Evolutionary conservation across 92 coral and sea anemone species (phyloP).

Genomic region (Bergia puertoricense): DNA sequence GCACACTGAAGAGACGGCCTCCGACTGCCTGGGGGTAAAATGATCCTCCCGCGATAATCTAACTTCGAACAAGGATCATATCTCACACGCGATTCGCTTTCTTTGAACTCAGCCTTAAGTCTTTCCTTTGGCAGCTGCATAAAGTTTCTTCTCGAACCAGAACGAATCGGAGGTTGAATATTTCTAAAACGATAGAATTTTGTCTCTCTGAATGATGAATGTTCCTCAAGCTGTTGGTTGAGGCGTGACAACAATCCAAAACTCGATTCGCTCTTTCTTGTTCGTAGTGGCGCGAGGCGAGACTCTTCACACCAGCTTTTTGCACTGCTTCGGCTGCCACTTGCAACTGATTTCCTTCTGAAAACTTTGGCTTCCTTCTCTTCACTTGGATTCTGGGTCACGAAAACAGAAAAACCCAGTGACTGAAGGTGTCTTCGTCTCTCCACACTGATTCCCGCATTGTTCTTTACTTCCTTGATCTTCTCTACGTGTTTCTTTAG

Average conservation of each 20-base stretch:
- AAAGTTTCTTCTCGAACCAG: constrained; percentile 68
- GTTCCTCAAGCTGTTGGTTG: background rate
- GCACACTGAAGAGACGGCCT: background rate
- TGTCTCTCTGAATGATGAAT: background rate
- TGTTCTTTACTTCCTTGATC: constrained; percentile 50
- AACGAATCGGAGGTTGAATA: constrained; percentile 66
- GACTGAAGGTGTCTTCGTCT: constrained; percentile 57
- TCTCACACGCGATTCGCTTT: background rate
- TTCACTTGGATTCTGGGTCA: background rate
- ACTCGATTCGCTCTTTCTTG: background rate
- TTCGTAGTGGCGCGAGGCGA: background rate
- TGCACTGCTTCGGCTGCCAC: background rate
- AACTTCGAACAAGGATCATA: background rate
- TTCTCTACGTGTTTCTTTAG: constrained; percentile 49
- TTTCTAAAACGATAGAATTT: constrained; percentile 40
- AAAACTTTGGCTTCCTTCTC: background rate
- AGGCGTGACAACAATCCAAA: background rate
- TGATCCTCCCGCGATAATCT: constrained; percentile 12
- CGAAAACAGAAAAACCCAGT: constrained; percentile 26
- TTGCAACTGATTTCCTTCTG: background rate
- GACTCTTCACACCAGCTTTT: background rate
- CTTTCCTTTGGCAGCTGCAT: constrained; percentile 52
- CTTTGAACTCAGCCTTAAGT: constrained; percentile 45
- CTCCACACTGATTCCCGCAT: constrained; percentile 55
- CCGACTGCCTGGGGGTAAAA: background rate